Evolutionary conservation across 2,888 invertebrate genomes (phyloP).

Genomic region (Eurois occulta): DNA sequence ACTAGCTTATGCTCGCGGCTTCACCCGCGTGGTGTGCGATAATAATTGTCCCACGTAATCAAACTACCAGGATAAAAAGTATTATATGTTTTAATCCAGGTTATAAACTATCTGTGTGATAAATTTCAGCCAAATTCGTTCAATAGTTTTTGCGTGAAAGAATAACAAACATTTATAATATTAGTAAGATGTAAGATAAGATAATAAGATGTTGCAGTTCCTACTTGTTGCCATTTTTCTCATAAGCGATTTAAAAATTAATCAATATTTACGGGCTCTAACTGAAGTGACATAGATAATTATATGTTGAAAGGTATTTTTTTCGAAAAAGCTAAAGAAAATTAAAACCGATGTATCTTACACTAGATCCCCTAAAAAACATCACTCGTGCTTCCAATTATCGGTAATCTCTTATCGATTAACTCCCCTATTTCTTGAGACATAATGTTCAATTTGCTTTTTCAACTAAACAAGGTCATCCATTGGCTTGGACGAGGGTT

Average conservation of each 20-base stretch:
- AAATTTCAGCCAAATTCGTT: no score
- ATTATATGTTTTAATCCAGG: no score
- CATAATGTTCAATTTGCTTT: conserved; percentile 47
- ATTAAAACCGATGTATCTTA: conserved; percentile 38
- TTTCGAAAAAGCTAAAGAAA: conserved; percentile 4
- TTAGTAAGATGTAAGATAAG: no score
- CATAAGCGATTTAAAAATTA: background rate
- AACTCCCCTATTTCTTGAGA: conserved; percentile 10
- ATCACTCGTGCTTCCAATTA: conserved; percentile 57
- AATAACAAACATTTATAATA: no score
- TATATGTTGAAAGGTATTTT: background rate
- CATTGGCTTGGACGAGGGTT: conserved; percentile 64
- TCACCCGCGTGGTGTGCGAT: no score
- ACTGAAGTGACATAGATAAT: background rate
- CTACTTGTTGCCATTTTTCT: background rate
- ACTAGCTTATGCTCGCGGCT: no score
- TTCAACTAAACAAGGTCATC: conserved; percentile 43
- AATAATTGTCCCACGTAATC: no score
- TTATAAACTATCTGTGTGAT: no score
- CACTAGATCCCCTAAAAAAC: conserved; percentile 36
- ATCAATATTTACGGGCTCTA: background rate
- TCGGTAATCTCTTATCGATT: conserved; percentile 53
- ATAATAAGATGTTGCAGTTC: background rate
- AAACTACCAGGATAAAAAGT: no score
- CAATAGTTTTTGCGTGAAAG: no score